Conservation (phyloP, 2,888 invertebrate species). For the Cremastinae sp. region DNA sequence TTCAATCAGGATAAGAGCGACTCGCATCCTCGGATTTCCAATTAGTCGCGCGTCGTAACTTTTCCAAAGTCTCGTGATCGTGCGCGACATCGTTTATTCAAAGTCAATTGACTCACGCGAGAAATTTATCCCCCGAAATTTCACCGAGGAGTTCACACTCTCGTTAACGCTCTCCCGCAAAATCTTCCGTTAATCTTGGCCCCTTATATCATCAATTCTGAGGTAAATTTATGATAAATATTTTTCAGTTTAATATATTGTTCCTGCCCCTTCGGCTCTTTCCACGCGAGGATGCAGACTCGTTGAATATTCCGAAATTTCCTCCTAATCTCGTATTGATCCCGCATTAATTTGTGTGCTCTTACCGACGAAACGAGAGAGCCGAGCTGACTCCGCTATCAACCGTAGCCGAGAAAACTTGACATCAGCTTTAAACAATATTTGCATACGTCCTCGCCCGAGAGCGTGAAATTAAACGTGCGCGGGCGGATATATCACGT, state of each 20-base stretch:
- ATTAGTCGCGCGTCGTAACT: too few relatives aligned
- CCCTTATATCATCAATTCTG: neutral
- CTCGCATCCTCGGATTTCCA: too few relatives aligned
- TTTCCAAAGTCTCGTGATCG: too few relatives aligned
- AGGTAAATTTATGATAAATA: neutral
- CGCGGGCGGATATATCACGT: slow-evolving; percentile 20
- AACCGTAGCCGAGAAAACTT: neutral
- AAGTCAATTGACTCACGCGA: too few relatives aligned
- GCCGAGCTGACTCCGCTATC: slow-evolving; percentile 1
- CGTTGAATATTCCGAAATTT: slow-evolving; percentile 40
- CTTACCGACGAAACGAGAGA: slow-evolving; percentile 18
- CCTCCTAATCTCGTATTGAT: slow-evolving; percentile 47
- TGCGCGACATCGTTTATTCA: too few relatives aligned
- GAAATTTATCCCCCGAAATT: too few relatives aligned
- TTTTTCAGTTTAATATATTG: neutral
- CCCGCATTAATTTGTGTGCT: slow-evolving; percentile 50
- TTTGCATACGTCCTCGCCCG: slow-evolving; percentile 43
- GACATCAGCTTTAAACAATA: slow-evolving; percentile 35
- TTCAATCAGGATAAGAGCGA: too few relatives aligned
- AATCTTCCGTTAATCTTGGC: neutral
- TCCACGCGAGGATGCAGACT: neutral
- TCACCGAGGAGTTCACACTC: too few relatives aligned
- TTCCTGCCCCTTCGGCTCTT: neutral
- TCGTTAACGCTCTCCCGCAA: too few relatives aligned
- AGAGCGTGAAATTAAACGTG: slow-evolving; percentile 5